These are phyloP conservation scores for Pelecanus crispus DNA, from an alignment of 2,113 vertebrate species.

Conservation along the genomic window DNA sequence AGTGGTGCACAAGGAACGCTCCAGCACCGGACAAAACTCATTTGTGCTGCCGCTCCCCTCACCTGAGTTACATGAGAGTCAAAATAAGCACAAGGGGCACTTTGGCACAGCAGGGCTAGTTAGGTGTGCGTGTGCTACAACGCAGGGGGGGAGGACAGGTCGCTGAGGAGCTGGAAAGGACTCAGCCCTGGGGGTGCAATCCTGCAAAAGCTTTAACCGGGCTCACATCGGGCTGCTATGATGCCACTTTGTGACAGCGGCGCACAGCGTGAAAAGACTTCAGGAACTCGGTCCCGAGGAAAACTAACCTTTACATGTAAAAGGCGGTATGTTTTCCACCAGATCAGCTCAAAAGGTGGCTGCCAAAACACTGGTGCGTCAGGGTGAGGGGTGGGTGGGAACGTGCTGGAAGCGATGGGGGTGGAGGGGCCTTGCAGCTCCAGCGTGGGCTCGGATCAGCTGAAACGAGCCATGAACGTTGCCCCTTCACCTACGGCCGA, in stretches of 20 bases:
- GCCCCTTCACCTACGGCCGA: neutral
- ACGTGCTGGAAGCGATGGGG: neutral
- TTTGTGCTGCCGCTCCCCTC: neutral
- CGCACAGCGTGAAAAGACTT: neutral
- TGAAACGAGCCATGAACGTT: neutral
- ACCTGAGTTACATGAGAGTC: neutral
- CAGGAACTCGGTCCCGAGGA: neutral
- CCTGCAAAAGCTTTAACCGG: neutral
- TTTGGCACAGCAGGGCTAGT: neutral
- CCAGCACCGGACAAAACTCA: neutral
- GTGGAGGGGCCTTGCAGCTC: neutral
- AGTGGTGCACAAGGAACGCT: neutral
- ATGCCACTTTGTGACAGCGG: neutral
- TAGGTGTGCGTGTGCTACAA: fast-evolving
- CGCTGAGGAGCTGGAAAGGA: neutral
- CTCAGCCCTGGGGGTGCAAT: neutral
- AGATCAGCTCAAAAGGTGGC: neutral
- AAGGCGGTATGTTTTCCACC: neutral
- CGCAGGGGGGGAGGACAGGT: neutral
- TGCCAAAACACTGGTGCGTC: neutral
- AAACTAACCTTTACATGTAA: neutral
- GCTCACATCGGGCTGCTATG: neutral
- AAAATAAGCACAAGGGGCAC: neutral
- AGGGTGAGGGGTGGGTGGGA: neutral
- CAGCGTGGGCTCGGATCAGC: neutral